Conservation (phyloP, 37 sponge, comb jelly and placozoan species). For the Cliona cf. orientalis region DNA sequence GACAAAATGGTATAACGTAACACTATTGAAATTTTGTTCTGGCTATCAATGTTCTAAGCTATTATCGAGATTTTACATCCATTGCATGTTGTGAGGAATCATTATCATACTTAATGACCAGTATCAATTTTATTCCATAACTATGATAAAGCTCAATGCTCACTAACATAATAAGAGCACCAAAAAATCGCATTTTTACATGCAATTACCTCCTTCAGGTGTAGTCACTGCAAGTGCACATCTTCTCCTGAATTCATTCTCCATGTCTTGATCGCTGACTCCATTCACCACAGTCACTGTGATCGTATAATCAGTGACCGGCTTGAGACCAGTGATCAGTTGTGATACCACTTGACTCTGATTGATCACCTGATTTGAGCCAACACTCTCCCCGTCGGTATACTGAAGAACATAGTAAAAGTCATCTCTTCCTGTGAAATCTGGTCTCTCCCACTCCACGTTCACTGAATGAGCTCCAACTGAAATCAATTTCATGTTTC, state of each 20-base stretch:
- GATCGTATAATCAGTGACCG: not conserved
- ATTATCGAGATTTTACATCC: too few relatives aligned
- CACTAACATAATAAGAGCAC: too few relatives aligned
- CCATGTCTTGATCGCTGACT: slow-evolving; percentile 12
- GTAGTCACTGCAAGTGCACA: not conserved
- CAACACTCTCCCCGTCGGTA: not conserved
- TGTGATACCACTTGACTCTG: not conserved
- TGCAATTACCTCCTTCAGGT: not conserved
- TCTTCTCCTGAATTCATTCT: not conserved
- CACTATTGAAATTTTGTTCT: too few relatives aligned
- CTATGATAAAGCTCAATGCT: too few relatives aligned
- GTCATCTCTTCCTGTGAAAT: not conserved
- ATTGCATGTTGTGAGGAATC: too few relatives aligned
- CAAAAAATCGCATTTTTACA: too few relatives aligned
- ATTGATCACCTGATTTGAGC: not conserved
- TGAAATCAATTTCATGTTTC: too few relatives aligned
- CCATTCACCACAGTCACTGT: slow-evolving; percentile 14
- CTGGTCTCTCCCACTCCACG: not conserved
- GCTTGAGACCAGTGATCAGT: not conserved
- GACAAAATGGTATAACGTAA: too few relatives aligned
- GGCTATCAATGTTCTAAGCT: too few relatives aligned
- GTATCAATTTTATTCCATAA: too few relatives aligned
- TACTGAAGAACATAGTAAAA: not conserved
- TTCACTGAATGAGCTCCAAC: not conserved
- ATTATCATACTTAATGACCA: too few relatives aligned